These are phyloP conservation scores for Onthophagus sagittarius DNA, from an alignment of 2,888 invertebrate species.

Conservation along the genomic window DNA sequence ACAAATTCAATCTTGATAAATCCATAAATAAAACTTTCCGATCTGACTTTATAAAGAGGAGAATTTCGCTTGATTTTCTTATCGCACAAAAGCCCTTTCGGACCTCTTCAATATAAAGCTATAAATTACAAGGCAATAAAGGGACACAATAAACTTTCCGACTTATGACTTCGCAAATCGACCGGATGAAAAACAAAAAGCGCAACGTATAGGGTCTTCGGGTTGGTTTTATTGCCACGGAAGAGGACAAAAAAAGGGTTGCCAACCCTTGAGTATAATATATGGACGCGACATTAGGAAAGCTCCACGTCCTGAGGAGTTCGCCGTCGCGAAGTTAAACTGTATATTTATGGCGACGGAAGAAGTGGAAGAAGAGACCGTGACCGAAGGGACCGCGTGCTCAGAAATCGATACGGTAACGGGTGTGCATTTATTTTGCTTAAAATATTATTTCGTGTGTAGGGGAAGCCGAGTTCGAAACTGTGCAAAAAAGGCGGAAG, in stretches of 20 bases:
- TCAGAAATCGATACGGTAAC: background rate
- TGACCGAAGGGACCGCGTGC: background rate
- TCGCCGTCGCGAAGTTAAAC: background rate
- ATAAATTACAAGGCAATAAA: background rate
- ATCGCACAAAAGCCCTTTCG: background rate
- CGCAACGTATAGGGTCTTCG: background rate
- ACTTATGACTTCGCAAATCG: background rate
- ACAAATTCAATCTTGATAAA: too few relatives aligned
- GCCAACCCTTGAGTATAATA: background rate
- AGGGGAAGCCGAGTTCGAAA: background rate
- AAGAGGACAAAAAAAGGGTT: background rate
- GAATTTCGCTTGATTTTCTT: too few relatives aligned
- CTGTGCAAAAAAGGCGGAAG: background rate
- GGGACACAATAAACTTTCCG: background rate
- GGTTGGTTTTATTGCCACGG: background rate
- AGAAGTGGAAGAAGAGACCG: background rate
- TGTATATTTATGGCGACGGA: background rate
- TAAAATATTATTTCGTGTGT: background rate
- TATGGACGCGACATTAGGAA: background rate
- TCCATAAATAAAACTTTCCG: too few relatives aligned
- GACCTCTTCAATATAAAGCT: background rate
- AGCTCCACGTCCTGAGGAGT: background rate
- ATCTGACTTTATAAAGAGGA: too few relatives aligned
- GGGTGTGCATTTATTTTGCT: background rate
- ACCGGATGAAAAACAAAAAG: background rate